These are phyloP conservation scores for Holothuria glaberrima DNA, from an alignment of 35 echinoderm and acorn worm genomes.

Conservation along the genomic window DNA sequence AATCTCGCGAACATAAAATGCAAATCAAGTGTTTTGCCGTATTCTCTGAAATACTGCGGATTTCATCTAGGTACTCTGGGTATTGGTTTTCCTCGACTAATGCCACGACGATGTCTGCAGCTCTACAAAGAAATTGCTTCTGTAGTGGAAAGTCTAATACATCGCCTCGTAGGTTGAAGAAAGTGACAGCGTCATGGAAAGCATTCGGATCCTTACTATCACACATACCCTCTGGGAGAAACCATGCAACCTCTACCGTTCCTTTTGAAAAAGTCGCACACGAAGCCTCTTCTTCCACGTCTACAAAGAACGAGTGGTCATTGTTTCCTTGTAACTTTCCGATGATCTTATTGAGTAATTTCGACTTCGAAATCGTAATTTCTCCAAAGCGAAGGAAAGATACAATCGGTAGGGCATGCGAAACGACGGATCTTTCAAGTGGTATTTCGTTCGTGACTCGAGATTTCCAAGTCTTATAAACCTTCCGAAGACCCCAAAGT, in stretches of 20 bases:
- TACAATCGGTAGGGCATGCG: constrained; percentile 1
- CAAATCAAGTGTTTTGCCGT: neutral
- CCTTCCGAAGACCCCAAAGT: constrained; percentile 29
- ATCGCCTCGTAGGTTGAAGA: no score
- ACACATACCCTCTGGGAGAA: neutral
- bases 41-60: neutral
- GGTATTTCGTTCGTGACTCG: neutral
- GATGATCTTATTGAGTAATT: constrained; percentile 40
- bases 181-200: neutral
- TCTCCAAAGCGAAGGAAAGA: constrained; percentile 8
- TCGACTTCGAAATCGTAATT: constrained; percentile 5
- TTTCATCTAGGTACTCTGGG: neutral
- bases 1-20: neutral
- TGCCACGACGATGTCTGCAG: neutral
- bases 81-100: neutral
- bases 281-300: neutral
- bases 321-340: no score
- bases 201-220: neutral
- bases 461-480: no score
- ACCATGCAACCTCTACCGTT: constrained; percentile 34
- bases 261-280: constrained; percentile 39
- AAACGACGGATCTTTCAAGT: constrained; percentile 19
- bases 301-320: constrained; percentile 38
- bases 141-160: neutral
- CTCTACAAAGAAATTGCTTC: neutral